Percentiles rank a stretch among this genome's conserved stretches.
Evolutionary conservation across 2,113 vertebrate species (phyloP).

Genomic region (Pteropus alecto): DNA sequence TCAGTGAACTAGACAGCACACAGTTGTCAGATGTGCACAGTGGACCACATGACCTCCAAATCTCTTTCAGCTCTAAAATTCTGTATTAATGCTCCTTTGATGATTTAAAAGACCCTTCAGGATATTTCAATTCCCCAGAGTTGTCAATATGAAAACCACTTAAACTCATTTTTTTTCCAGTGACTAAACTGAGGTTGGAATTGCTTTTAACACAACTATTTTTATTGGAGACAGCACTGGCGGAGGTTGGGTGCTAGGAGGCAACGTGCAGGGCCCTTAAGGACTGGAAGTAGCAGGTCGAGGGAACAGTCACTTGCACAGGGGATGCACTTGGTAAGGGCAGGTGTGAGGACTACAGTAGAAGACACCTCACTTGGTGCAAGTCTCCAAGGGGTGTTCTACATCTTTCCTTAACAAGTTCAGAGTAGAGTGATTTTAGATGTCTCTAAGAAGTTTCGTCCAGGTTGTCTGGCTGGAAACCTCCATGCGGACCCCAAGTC

Average conservation of each 20-base stretch:
- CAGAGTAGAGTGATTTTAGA: slow-evolving; percentile 47
- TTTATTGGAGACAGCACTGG: slow-evolving; percentile 30
- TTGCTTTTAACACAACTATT: background rate
- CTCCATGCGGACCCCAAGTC: slow-evolving; percentile 40
- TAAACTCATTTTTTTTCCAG: background rate
- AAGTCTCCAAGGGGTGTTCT: background rate
- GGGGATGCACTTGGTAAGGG: background rate
- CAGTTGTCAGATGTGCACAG: background rate
- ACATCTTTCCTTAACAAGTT: background rate
- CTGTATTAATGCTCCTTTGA: background rate
- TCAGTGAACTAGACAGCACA: background rate
- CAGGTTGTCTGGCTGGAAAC: slow-evolving; percentile 23
- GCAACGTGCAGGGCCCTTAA: slow-evolving; percentile 68
- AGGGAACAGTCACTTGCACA: background rate
- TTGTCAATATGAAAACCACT: background rate
- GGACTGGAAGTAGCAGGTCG: background rate
- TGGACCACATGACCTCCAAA: background rate
- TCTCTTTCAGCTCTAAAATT: background rate
- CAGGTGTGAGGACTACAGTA: background rate
- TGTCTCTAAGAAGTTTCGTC: slow-evolving; percentile 31
- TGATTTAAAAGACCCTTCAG: background rate
- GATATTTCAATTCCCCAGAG: background rate
- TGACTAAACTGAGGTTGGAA: background rate
- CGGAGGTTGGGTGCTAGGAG: slow-evolving; percentile 52
- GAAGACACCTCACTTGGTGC: background rate